Conservation (phyloP, 30 jellyfish, hydroid and myxozoan genomes). For the Pseudorhiza aurosa region DNA sequence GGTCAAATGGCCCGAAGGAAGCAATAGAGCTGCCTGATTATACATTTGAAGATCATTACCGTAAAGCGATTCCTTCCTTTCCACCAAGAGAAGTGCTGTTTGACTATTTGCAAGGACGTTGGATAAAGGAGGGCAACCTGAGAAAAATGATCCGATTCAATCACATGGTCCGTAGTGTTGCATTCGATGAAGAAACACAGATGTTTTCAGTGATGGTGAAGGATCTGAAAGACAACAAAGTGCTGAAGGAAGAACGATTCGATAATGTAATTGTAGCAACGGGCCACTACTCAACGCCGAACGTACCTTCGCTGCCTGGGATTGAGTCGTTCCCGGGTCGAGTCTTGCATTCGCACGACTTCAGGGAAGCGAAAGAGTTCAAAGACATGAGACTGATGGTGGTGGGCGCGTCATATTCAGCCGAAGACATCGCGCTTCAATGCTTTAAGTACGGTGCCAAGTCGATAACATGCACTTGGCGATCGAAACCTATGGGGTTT, state of each 20-base stretch:
- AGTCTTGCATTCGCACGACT: conserved; percentile 85
- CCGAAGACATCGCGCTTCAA: conserved; percentile 87
- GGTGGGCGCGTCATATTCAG: conserved; percentile 82
- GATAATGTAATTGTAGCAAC: conserved; percentile 77
- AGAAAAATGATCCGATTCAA: conserved; percentile 23
- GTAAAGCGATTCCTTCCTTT: conserved; percentile 71
- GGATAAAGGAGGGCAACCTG: conserved; percentile 26
- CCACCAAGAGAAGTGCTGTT: conserved; percentile 85
- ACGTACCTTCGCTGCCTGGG: conserved; percentile 72
- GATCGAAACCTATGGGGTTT: conserved; percentile 74
- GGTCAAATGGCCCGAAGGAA: conserved; percentile 92
- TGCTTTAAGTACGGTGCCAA: conserved; percentile 80
- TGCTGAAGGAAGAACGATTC: conserved; percentile 18
- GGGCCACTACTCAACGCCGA: conserved; percentile 84
- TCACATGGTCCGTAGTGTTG: conserved; percentile 63
- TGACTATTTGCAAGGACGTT: conserved; percentile 75
- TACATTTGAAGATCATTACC: conserved; percentile 79
- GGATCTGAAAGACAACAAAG: conserved; percentile 32
- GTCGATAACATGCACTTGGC: conserved; percentile 51
- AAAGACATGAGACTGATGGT: conserved; percentile 49
- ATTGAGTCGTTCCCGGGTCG: conserved; percentile 70
- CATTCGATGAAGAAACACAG: conserved; percentile 33
- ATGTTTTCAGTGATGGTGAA: conserved; percentile 41
- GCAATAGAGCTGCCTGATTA: conserved; percentile 78
- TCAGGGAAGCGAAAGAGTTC: conserved; percentile 67